Evolutionary conservation across 2,888 invertebrate genomes (phyloP).

Genomic region (Plebejus anna): DNA sequence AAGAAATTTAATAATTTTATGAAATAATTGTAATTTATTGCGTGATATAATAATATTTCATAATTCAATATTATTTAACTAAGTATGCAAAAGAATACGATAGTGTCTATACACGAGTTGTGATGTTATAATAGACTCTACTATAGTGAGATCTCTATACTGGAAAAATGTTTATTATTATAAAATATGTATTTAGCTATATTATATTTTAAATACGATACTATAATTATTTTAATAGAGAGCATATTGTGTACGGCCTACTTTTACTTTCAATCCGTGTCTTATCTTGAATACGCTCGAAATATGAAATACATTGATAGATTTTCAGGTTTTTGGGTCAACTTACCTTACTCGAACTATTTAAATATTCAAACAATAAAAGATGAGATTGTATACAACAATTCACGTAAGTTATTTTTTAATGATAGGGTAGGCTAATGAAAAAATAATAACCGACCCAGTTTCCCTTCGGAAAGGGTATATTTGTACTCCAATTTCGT

Average conservation of each 20-base stretch:
- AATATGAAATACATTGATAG: slow-evolving; percentile 22
- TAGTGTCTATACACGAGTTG: no score
- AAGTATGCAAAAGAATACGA: no score
- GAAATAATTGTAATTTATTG: no score
- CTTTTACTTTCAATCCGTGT: slow-evolving; percentile 19
- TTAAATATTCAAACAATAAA: slow-evolving; percentile 24
- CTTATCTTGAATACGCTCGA: slow-evolving; percentile 12
- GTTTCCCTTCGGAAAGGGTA: not conserved
- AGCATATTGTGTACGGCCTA: not conserved
- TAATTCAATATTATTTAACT: no score
- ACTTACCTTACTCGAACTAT: slow-evolving; percentile 24
- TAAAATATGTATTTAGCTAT: no score
- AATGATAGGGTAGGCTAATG: slow-evolving; percentile 7
- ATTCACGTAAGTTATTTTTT: not conserved
- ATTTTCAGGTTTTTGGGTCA: slow-evolving; percentile 27
- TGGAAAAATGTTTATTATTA: no score
- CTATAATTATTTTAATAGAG: not conserved
- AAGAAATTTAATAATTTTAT: no score
- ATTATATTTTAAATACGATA: not conserved
- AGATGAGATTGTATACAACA: slow-evolving; percentile 14
- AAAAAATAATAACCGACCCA: slow-evolving; percentile 3
- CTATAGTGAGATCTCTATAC: no score
- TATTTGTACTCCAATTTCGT: not conserved
- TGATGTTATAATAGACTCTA: no score
- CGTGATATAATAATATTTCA: no score